Conservation (phyloP, 2,113 vertebrate genomes). For the Myanophis thanlyinensis region DNA sequence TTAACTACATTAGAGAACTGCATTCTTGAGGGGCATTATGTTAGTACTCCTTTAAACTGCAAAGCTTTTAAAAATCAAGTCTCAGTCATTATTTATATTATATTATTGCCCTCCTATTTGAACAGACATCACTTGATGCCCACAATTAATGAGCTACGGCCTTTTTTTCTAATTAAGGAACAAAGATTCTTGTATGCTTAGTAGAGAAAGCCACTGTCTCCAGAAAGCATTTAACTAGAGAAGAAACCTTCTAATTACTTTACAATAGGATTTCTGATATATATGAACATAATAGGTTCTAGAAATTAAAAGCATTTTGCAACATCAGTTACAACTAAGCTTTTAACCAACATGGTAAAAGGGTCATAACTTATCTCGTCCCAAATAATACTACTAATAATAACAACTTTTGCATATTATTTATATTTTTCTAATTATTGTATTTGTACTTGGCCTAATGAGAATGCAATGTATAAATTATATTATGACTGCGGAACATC, state of each 20-base stretch:
- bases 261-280: constrained; percentile 72
- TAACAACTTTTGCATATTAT: constrained; percentile 37
- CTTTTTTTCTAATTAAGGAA: constrained; percentile 73
- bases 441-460: constrained; percentile 31
- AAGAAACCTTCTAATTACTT: constrained; percentile 69
- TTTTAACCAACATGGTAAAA: constrained; percentile 61
- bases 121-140: constrained; percentile 65
- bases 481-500: constrained; percentile 42
- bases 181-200: constrained; percentile 66
- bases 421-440: constrained; percentile 59
- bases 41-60: neutral
- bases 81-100: constrained; percentile 54
- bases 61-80: constrained; percentile 29
- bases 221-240: constrained; percentile 58
- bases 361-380: constrained; percentile 45
- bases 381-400: constrained; percentile 45
- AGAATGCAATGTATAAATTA: constrained; percentile 56
- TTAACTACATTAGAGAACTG: constrained; percentile 1
- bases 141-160: constrained; percentile 70
- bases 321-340: constrained; percentile 68
- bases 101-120: constrained; percentile 52
- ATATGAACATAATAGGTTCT: constrained; percentile 64
- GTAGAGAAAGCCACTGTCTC: constrained; percentile 64
- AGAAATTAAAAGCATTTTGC: constrained; percentile 59
- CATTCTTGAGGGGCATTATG: constrained; percentile 45